Evolutionary conservation across 2,113 vertebrate genomes (phyloP), one percentile per base, ranked within the genome.

Genomic region (Rhea americana): DNA sequence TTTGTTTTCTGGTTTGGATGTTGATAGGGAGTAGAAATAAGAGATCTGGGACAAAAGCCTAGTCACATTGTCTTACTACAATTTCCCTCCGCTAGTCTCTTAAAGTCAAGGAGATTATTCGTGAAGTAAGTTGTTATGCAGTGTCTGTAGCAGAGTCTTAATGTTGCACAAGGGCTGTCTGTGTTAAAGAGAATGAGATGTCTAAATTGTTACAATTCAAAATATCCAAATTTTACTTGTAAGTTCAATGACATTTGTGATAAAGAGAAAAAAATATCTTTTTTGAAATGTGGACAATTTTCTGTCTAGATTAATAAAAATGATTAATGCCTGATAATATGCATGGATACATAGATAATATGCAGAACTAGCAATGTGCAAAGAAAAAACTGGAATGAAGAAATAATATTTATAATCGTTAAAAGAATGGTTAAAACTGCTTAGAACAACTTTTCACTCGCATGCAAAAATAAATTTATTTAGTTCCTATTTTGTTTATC

Each of bases 1-100:
- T 87, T 90, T 92, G 16, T 71, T 92, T 92, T 87, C 82, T 81
- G 10, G 30, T 74, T 92, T 70, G 79, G 67, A 67, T 21, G 7
- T 70, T 92, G 78, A 67, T 39, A 37, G 5, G 50, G 37, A 63
- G 20, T 59, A 89, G 48, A 85, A 90, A 79, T 50, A 82, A 90
- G 76, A 89, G 58, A 20, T 26, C 37, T 75, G 9, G 37, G 41
- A 37, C 35, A 82, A 62, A 89, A 80, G 50, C 62, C 74, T 70
- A 41, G 22, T 85, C 37, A 32, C 41, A 45, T 6, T 87, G 50
- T 32, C 18, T 89, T 90, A 28, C 11, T 81, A 2, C 0, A 0
- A 75, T 93, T 91, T 76, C 7, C 50, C 91, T 87, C 58, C 74
- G 15, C 35, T 89, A n/a, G 18, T 37, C 22, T 70, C 59, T 58